These are phyloP conservation scores for Gavia stellata DNA, from an alignment of 2,113 vertebrate genomes.

Conservation along the genomic window DNA sequence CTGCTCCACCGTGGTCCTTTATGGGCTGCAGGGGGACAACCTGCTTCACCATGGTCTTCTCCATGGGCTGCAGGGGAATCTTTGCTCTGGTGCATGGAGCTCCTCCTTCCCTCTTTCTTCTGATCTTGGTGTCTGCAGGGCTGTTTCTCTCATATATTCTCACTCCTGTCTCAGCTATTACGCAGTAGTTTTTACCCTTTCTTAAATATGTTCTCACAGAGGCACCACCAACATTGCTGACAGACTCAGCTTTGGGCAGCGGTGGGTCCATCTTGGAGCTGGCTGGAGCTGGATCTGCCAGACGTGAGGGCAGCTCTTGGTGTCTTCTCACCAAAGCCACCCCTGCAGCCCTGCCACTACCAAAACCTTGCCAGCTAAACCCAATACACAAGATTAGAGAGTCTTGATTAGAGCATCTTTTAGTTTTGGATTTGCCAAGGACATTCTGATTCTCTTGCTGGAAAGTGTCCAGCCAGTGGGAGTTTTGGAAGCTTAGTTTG, in stretches of 20 bases:
- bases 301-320: not conserved
- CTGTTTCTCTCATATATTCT: not conserved
- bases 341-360: not conserved
- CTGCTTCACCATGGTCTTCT: not conserved
- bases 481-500: not conserved
- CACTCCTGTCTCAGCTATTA: not conserved
- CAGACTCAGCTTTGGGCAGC: not conserved
- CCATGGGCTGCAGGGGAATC: not conserved
- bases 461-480: rapidly evolving
- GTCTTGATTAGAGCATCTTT: not conserved
- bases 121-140: not conserved
- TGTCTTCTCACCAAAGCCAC: not conserved
- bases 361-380: not conserved
- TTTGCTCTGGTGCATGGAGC: not conserved
- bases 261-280: not conserved
- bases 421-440: not conserved
- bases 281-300: not conserved
- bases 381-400: not conserved
- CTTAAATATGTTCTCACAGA: not conserved
- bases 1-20: not conserved
- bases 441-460: not conserved
- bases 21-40: not conserved
- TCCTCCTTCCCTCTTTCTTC: not conserved
- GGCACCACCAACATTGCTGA: not conserved
- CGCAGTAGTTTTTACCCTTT: not conserved